phyloP scores from a whole-genome alignment of 2,113 vertebrate species.

The Dicerorhinus sumatrensis region DNA sequence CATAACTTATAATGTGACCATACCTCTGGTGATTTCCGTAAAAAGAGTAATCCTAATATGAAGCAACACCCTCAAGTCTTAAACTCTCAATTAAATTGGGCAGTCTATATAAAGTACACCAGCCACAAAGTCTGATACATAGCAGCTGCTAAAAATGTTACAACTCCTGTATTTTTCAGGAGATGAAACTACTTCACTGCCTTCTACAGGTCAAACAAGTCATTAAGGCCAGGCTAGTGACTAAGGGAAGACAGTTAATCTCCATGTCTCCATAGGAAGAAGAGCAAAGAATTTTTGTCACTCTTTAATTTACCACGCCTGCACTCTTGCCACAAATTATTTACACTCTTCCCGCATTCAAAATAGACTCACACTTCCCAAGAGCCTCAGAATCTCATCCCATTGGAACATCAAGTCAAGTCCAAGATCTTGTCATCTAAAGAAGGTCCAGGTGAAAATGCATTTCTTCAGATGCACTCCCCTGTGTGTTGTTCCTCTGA shows the following conservation, averaged over 20 bases:
- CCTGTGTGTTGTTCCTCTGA: neutral
- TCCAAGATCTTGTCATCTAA: neutral
- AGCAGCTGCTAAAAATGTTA: neutral
- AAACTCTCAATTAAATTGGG: neutral
- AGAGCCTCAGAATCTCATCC: neutral
- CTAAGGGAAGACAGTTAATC: neutral
- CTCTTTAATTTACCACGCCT: neutral
- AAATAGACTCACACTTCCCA: neutral
- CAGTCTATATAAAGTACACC: neutral
- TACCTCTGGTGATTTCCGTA: neutral
- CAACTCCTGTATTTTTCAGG: neutral
- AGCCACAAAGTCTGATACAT: neutral
- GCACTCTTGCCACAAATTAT: neutral
- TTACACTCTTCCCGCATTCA: neutral
- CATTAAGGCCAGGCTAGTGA: neutral
- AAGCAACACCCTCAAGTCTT: neutral
- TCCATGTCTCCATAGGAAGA: neutral
- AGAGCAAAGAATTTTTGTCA: neutral
- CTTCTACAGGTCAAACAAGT: neutral
- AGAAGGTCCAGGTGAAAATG: neutral
- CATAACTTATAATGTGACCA: neutral
- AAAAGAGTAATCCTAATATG: neutral
- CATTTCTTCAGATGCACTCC: neutral
- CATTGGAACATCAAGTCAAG: too few species aligned
- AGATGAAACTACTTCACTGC: neutral